Evolutionary conservation across 2,888 invertebrate genomes (phyloP).

Genomic region (Luperina nickerlii): DNA sequence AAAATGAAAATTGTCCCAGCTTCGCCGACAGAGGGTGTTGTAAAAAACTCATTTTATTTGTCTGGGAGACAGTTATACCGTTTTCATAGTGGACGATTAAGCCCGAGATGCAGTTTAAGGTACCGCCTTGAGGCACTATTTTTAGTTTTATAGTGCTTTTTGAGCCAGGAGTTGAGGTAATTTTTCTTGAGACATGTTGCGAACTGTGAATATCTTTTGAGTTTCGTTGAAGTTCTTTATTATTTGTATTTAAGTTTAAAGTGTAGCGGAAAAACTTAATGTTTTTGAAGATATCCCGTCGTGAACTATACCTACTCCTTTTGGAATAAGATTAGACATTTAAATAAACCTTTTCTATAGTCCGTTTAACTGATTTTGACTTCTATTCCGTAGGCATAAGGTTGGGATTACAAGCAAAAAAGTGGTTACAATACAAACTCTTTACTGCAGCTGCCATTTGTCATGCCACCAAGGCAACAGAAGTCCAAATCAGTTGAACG

Average conservation of each 20-base stretch:
- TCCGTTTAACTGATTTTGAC: too few relatives aligned
- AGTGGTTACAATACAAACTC: too few relatives aligned
- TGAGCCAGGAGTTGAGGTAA: constrained; percentile 63
- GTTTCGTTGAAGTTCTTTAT: neutral
- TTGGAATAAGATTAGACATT: too few relatives aligned
- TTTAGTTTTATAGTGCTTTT: constrained; percentile 77
- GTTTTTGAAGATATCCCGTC: neutral
- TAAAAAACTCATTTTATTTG: constrained; percentile 85
- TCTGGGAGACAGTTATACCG: constrained; percentile 75
- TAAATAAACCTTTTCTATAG: too few relatives aligned
- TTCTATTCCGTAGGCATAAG: too few relatives aligned
- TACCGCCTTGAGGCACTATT: constrained; percentile 73
- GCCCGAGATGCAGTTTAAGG: constrained; percentile 70
- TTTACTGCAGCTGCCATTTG: too few relatives aligned
- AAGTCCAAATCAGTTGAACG: too few relatives aligned
- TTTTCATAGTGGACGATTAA: constrained; percentile 78
- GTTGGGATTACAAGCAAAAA: too few relatives aligned
- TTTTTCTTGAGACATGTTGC: neutral
- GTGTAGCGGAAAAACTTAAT: neutral
- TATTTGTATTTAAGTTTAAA: neutral
- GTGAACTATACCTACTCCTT: too few relatives aligned
- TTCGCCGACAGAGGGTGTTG: constrained; percentile 76
- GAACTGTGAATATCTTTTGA: neutral
- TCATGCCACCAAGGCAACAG: too few relatives aligned
- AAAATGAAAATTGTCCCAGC: constrained; percentile 72